Conservation (phyloP, 1,140 invertebrate species). For the Procambarus clarkii region DNA sequence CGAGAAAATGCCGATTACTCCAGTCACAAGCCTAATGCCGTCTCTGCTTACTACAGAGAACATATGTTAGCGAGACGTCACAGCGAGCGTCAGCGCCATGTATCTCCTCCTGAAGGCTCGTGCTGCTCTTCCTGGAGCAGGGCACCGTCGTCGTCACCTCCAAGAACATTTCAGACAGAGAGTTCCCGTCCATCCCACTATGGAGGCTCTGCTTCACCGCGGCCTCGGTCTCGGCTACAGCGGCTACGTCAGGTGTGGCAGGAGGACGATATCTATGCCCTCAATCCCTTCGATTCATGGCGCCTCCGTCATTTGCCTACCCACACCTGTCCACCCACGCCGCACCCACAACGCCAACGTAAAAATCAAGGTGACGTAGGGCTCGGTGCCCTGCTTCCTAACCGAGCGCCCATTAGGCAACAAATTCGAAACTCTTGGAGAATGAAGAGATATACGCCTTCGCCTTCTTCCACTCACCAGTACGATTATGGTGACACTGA, state of each 20-base stretch:
- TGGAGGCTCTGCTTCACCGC: background rate
- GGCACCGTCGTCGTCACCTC: constrained; percentile 5
- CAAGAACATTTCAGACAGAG: background rate
- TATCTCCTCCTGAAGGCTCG: no score
- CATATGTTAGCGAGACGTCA: background rate
- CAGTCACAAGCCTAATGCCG: background rate
- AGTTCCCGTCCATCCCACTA: background rate
- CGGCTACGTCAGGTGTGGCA: constrained; percentile 17
- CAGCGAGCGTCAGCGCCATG: background rate
- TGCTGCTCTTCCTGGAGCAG: background rate
- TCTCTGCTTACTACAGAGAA: background rate
- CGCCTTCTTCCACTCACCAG: background rate
- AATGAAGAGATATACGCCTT: background rate
- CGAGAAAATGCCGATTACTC: background rate
- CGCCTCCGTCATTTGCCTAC: constrained; percentile 10
- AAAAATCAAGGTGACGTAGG: background rate
- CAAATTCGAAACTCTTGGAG: constrained; percentile 10
- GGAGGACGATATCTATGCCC: constrained; percentile 36
- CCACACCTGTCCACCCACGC: background rate
- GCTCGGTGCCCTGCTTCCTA: background rate
- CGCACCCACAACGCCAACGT: background rate
- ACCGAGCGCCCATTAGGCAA: constrained; percentile 23
- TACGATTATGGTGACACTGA: background rate
- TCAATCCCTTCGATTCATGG: constrained; percentile 53
- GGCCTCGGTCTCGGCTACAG: constrained; percentile 33